Evolutionary conservation across 2,888 invertebrate genomes (phyloP).

Genomic region (Agrochola lychnidis): DNA sequence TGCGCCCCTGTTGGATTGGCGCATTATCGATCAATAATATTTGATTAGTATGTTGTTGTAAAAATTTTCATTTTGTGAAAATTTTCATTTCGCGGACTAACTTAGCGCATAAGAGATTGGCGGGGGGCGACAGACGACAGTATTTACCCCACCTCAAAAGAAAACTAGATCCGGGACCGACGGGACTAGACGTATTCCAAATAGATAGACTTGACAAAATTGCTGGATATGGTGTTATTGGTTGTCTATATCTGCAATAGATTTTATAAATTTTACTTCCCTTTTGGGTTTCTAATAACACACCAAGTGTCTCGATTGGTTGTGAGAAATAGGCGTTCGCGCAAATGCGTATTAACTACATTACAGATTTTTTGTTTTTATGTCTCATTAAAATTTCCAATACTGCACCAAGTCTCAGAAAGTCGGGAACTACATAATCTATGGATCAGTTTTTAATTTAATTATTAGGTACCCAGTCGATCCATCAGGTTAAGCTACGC

Average conservation of each 20-base stretch:
- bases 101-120: no score
- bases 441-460: background rate
- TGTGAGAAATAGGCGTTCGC: background rate
- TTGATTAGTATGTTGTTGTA: no score
- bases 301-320: background rate
- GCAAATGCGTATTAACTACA: background rate
- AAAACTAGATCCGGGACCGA: no score
- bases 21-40: no score
- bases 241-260: background rate
- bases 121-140: no score
- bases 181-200: background rate
- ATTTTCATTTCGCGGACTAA: no score
- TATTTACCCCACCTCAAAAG: no score
- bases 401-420: background rate
- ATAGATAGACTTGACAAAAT: no score
- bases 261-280: background rate
- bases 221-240: background rate
- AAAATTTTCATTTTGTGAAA: no score
- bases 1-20: no score
- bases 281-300: background rate
- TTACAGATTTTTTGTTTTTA: background rate
- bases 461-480: background rate
- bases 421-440: background rate
- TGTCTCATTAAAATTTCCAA: background rate
- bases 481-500: no score